Evolutionary conservation across 2,888 invertebrate species (phyloP).

Genomic region (Standfussiana lucernea): DNA sequence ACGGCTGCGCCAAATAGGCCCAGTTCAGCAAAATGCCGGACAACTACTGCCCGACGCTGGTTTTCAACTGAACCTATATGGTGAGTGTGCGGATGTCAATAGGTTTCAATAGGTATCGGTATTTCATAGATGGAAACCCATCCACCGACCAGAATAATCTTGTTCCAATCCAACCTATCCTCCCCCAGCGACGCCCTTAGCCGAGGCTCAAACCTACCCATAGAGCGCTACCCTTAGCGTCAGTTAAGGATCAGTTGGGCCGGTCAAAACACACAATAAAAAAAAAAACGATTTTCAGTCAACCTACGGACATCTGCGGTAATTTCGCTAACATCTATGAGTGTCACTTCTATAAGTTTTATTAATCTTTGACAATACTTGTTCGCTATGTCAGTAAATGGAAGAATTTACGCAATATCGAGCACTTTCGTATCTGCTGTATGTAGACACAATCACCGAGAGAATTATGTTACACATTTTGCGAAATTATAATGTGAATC

Average conservation of each 20-base stretch:
- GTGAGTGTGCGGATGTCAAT: too few species aligned
- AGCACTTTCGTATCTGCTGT: slow-evolving; percentile 19
- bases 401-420: slow-evolving; percentile 35
- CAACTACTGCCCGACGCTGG: too few species aligned
- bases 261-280: neutral
- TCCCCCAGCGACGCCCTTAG: too few species aligned
- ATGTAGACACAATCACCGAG: neutral
- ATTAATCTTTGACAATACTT: neutral
- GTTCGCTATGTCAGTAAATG: slow-evolving; percentile 23
- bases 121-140: neutral
- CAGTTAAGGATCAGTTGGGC: neutral
- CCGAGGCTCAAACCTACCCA: too few species aligned
- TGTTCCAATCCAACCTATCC: too few species aligned
- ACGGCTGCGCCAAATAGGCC: too few species aligned
- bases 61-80: too few species aligned
- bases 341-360: slow-evolving; percentile 5
- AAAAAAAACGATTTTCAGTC: neutral
- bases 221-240: too few species aligned
- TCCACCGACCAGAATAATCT: neutral
- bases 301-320: neutral
- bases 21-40: too few species aligned
- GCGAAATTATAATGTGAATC: slow-evolving; percentile 5
- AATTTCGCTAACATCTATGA: neutral
- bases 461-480: slow-evolving; percentile 25
- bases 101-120: too few species aligned